Evolutionary conservation across 2,797 vertebrate species (phyloP).

Genomic region (Eulemur coronatus): DNA sequence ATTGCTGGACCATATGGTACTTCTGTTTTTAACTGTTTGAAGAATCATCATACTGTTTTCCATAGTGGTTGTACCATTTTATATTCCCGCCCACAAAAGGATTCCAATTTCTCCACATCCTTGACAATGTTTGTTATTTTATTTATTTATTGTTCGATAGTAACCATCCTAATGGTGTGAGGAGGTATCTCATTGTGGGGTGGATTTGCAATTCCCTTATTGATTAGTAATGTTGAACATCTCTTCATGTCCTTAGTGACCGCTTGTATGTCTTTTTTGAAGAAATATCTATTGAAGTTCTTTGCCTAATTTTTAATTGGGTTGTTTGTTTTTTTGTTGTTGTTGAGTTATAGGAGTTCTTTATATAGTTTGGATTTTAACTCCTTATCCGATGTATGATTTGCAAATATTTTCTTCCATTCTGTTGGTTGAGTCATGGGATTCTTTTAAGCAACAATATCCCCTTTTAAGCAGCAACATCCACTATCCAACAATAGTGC

Average conservation of each 20-base stretch:
- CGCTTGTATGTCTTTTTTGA: neutral
- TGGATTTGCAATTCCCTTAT: neutral
- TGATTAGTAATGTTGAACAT: neutral
- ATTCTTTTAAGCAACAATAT: neutral
- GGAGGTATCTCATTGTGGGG: neutral
- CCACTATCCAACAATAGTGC: neutral
- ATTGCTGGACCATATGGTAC: neutral
- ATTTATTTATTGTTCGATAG: neutral
- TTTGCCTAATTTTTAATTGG: neutral
- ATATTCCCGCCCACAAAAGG: no score
- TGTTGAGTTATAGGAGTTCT: neutral
- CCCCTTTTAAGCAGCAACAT: neutral
- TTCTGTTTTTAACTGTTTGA: neutral
- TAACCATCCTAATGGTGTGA: neutral
- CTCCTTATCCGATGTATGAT: neutral
- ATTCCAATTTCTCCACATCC: neutral
- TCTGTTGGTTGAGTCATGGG: neutral
- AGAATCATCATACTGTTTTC: neutral
- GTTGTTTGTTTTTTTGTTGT: neutral
- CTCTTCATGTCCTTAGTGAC: neutral
- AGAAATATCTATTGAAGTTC: neutral
- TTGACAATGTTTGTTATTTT: neutral
- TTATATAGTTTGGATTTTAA: neutral
- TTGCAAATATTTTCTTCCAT: neutral
- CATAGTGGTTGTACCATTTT: neutral